Conservation (phyloP, 2,888 invertebrate species). For the Drosophila phalerata region DNA sequence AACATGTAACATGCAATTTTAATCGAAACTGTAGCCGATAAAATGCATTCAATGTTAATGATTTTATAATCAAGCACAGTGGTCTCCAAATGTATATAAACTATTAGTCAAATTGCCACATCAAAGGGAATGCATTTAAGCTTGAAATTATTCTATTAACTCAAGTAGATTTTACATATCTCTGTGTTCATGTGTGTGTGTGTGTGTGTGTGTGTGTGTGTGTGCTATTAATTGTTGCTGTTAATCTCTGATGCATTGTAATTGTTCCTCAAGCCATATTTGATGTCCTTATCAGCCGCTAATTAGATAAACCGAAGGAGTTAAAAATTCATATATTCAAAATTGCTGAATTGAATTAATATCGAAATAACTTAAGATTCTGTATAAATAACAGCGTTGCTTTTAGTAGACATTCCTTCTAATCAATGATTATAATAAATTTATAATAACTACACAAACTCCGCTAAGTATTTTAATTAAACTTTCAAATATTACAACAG, state of each 20-base stretch:
- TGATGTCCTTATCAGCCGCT: constrained; percentile 11
- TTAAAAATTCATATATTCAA: background rate
- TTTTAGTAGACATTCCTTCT: background rate
- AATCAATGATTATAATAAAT: background rate
- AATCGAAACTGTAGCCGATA: constrained; percentile 2
- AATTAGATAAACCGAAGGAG: constrained; percentile 12
- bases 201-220: background rate
- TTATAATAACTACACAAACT: background rate
- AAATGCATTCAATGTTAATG: constrained; percentile 35
- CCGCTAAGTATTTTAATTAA: too few relatives aligned
- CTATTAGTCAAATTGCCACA: background rate
- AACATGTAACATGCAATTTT: constrained; percentile 5
- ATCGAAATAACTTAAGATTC: too few relatives aligned
- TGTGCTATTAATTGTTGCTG: constrained; percentile 25
- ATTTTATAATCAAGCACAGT: constrained; percentile 19
- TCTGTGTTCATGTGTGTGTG: background rate
- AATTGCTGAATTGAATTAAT: background rate
- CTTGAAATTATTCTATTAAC: background rate
- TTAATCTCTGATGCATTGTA: constrained; percentile 25
- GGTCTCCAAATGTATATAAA: constrained; percentile 1
- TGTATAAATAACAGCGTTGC: too few relatives aligned
- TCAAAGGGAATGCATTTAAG: constrained; percentile 10
- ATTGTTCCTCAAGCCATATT: constrained; percentile 16
- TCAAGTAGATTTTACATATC: background rate
- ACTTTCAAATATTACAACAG: too few relatives aligned